Evolutionary conservation across 2,888 invertebrate genomes (phyloP).

Genomic region (Zootermopsis nevadensis): DNA sequence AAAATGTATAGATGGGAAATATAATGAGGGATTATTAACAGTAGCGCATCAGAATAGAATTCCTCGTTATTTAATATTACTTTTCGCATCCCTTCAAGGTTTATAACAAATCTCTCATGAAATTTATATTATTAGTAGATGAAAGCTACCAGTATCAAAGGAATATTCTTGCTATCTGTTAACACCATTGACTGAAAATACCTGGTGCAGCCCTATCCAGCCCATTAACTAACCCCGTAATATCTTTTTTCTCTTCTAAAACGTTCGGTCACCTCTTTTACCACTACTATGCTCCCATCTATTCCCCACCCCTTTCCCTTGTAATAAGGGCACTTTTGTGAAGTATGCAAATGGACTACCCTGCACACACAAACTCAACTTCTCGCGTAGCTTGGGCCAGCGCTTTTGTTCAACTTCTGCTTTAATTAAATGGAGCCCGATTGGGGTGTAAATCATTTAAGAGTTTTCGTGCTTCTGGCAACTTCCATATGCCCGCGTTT

Average conservation of each 20-base stretch:
- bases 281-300: constrained; percentile 13
- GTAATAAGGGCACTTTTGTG: constrained; percentile 46
- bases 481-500: constrained; percentile 41
- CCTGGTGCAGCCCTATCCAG: neutral
- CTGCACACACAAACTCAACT: neutral
- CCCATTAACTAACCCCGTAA: constrained; percentile 38
- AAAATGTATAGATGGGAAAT: neutral
- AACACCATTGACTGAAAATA: constrained; percentile 11
- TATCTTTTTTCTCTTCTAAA: constrained; percentile 35
- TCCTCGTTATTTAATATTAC: too few species aligned
- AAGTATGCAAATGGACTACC: constrained; percentile 50
- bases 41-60: too few species aligned
- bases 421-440: constrained; percentile 51
- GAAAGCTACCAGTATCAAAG: neutral
- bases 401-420: constrained; percentile 48
- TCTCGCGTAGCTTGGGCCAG: neutral
- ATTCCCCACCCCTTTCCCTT: constrained; percentile 12
- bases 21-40: neutral
- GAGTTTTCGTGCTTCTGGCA: constrained; percentile 43
- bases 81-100: neutral
- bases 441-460: constrained; percentile 52
- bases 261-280: constrained; percentile 31
- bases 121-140: neutral
- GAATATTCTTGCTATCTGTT: neutral
- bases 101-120: neutral